These are phyloP conservation scores for Oreotragus oreotragus DNA, from an alignment of 2,113 vertebrate species.

Conservation along the genomic window DNA sequence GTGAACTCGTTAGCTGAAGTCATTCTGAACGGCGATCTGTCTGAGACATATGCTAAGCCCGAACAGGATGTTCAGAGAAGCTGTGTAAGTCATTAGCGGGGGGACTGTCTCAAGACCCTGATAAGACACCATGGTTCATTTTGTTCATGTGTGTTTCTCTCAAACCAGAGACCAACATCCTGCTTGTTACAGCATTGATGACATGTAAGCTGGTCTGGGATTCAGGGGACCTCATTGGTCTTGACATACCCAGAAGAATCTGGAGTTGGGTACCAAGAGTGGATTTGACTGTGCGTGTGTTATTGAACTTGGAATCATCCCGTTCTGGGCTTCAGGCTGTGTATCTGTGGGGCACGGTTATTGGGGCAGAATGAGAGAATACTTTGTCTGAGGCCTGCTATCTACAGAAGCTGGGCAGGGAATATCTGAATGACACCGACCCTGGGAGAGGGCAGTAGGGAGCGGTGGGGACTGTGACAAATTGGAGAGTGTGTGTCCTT, in stretches of 20 bases:
- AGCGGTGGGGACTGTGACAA: background rate
- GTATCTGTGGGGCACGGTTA: background rate
- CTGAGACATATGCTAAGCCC: constrained; percentile 86
- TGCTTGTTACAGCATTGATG: background rate
- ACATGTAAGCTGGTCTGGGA: background rate
- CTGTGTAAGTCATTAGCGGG: constrained; percentile 81
- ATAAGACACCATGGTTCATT: background rate
- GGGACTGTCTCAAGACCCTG: background rate
- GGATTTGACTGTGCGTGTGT: background rate
- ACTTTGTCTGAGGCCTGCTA: background rate
- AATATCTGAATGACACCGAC: background rate
- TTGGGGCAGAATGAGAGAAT: background rate
- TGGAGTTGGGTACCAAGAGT: background rate
- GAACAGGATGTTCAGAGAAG: constrained; percentile 87
- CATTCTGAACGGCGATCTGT: constrained; percentile 95
- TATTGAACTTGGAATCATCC: background rate
- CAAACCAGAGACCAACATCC: constrained; percentile 4
- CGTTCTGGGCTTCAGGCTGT: background rate
- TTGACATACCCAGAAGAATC: background rate
- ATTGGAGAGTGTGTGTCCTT: background rate
- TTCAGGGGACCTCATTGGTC: background rate
- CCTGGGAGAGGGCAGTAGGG: background rate
- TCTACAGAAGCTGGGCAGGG: background rate
- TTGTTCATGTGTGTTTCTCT: background rate
- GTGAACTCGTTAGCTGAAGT: constrained; percentile 95